phyloP scores from a whole-genome alignment of 2,888 invertebrate species.

The Acronicta psi region DNA sequence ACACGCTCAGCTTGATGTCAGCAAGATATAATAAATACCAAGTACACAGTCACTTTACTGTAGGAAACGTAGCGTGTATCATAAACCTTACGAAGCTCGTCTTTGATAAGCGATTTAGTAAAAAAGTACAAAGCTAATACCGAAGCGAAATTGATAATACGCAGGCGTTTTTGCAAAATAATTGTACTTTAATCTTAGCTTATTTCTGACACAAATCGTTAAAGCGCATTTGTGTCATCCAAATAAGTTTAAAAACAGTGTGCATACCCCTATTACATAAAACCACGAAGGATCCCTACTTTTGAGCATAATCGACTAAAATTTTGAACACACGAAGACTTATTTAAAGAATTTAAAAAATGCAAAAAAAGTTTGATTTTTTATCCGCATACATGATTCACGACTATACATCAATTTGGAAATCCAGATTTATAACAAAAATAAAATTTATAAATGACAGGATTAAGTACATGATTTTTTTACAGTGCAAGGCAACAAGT shows the following conservation, averaged over 20 bases:
- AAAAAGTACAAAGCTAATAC: neutral
- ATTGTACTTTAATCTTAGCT: constrained; percentile 10
- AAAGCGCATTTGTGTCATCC: neutral
- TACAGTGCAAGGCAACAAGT: constrained; percentile 55
- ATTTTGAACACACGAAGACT: constrained; percentile 57
- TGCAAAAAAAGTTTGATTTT: constrained; percentile 41
- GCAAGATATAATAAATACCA: neutral
- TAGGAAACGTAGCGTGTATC: no score
- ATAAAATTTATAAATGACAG: constrained; percentile 13
- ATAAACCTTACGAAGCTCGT: neutral
- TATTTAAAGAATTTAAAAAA: constrained; percentile 39
- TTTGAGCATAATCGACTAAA: constrained; percentile 57
- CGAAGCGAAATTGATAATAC: neutral
- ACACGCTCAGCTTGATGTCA: neutral
- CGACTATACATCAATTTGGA: constrained; percentile 38
- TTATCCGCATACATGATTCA: constrained; percentile 29
- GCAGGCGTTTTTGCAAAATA: neutral
- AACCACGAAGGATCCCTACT: constrained; percentile 40
- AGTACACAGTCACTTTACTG: neutral
- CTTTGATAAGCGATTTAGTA: neutral
- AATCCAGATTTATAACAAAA: constrained; percentile 29
- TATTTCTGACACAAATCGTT: neutral
- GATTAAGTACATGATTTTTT: constrained; percentile 51
- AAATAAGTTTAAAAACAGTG: constrained; percentile 18
- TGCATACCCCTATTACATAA: constrained; percentile 33